Evolutionary conservation across 2,888 invertebrate genomes (phyloP).

Genomic region (Crocallis elinguaria): DNA sequence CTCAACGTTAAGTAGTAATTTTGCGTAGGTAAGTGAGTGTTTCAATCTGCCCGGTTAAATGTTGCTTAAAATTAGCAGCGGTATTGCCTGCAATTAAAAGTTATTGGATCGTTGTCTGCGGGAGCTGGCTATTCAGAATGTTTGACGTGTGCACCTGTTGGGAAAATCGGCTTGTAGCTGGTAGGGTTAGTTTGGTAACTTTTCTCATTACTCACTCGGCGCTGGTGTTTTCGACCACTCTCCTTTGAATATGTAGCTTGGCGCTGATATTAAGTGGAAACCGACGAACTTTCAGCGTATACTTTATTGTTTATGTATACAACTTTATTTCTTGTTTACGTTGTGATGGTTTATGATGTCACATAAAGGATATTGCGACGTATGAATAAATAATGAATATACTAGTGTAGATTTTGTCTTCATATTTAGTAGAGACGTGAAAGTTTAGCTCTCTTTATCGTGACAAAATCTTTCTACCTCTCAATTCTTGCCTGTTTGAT

Average conservation of each 20-base stretch:
- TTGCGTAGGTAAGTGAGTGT: not conserved
- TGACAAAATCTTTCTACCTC: not conserved
- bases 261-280: constrained; percentile 5
- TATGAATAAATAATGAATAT: not conserved
- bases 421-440: no score
- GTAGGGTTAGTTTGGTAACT: constrained; percentile 34
- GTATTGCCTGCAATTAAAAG: constrained; percentile 5
- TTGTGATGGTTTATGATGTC: not conserved
- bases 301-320: constrained; percentile 3
- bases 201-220: constrained; percentile 46
- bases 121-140: constrained; percentile 17
- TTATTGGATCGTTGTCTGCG: constrained; percentile 1
- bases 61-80: not conserved
- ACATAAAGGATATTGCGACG: not conserved
- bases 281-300: not conserved
- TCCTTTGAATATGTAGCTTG: constrained; percentile 20
- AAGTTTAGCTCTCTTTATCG: no score
- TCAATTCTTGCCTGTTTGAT: not conserved
- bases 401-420: not conserved
- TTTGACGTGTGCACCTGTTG: constrained; percentile 24
- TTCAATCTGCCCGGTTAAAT: not conserved
- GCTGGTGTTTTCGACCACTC: constrained; percentile 38
- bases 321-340: constrained; percentile 13
- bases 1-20: not conserved
- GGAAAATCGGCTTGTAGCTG: constrained; percentile 25